Conservation (phyloP, 2,113 vertebrate species). For the Podilymbus podiceps region DNA sequence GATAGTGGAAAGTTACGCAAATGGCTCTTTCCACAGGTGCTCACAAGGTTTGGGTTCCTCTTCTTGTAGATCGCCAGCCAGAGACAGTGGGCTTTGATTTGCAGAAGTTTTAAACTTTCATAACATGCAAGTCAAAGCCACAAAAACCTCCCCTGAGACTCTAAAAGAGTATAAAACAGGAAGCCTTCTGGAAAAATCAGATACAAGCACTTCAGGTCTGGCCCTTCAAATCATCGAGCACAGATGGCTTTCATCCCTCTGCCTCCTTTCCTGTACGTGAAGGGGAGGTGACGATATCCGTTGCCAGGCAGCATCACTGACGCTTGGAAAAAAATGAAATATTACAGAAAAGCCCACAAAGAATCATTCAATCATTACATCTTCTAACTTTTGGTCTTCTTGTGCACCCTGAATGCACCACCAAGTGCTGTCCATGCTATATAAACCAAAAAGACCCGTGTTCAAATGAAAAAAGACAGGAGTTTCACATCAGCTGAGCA, state of each 20-base stretch:
- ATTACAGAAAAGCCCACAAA: background rate
- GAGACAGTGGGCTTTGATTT: background rate
- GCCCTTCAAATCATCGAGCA: background rate
- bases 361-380: background rate
- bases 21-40: background rate
- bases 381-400: background rate
- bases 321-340: background rate
- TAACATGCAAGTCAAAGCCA: background rate
- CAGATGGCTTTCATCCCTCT: background rate
- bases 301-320: background rate
- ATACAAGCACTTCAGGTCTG: background rate
- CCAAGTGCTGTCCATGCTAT: background rate
- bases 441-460: fast-evolving
- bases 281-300: background rate
- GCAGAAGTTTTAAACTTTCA: background rate
- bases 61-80: background rate
- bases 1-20: constrained; percentile 17
- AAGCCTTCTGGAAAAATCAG: background rate
- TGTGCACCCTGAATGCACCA: background rate
- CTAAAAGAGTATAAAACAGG: background rate
- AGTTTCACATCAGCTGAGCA: background rate
- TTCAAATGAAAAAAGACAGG: background rate
- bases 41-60: background rate
- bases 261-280: background rate
- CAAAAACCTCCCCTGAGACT: background rate